A percentile compares a stretch with the other conserved stretches of the same genome.
Conservation (phyloP, 2,888 invertebrate species). For the Diaprepes abbreviatus region DNA sequence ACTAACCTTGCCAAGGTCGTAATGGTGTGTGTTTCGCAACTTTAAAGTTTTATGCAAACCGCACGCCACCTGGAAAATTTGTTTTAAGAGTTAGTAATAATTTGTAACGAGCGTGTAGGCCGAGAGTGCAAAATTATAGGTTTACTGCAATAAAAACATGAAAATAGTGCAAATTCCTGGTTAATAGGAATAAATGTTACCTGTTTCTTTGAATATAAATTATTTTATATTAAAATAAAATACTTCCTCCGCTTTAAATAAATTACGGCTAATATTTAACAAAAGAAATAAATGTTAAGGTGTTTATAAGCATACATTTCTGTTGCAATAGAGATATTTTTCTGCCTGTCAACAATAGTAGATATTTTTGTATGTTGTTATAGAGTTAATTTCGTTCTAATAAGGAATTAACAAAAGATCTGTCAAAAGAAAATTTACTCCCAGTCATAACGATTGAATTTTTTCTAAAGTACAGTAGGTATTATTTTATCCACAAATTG, state of each 20-base stretch:
- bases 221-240: neutral
- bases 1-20: constrained; percentile 16
- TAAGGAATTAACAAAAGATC: too few species aligned
- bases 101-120: constrained; percentile 5
- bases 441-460: too few species aligned
- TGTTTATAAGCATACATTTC: too few species aligned
- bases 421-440: too few species aligned
- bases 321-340: too few species aligned
- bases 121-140: constrained; percentile 16
- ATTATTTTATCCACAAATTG: too few species aligned
- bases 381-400: too few species aligned
- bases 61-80: constrained; percentile 13
- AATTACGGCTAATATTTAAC: neutral
- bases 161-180: constrained; percentile 18
- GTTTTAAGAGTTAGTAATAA: constrained; percentile 9
- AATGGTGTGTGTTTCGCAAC: constrained; percentile 4
- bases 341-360: too few species aligned
- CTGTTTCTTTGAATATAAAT: constrained; percentile 12
- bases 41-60: neutral
- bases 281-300: neutral
- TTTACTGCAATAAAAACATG: neutral
- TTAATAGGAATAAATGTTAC: constrained; percentile 11
- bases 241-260: neutral
- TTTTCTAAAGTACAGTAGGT: too few species aligned
- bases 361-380: too few species aligned